Evolutionary conservation across 2,888 invertebrate genomes (phyloP).

Genomic region (Papilio protenor): DNA sequence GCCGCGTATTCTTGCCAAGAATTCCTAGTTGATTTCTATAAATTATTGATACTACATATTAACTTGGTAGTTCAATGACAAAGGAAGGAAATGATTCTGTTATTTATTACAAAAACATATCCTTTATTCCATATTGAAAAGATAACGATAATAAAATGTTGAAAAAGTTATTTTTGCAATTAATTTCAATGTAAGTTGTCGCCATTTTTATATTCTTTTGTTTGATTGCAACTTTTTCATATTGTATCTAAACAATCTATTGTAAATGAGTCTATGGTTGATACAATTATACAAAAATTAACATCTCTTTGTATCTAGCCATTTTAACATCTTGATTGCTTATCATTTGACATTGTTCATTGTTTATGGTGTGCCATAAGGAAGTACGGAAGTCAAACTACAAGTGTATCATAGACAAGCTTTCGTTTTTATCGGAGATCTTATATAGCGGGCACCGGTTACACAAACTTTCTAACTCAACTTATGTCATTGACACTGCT

Average conservation of each 20-base stretch:
- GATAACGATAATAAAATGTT: neutral
- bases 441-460: conserved; percentile 62
- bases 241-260: neutral
- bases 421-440: conserved; percentile 69
- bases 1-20: conserved; percentile 20
- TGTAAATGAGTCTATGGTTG: neutral
- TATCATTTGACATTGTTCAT: conserved; percentile 11
- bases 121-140: neutral
- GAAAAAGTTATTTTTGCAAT: neutral
- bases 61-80: conserved; percentile 28
- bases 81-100: conserved; percentile 35
- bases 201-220: neutral
- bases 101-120: conserved; percentile 31
- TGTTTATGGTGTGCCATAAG: conserved; percentile 31
- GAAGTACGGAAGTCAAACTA: conserved; percentile 49
- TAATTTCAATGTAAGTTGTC: neutral
- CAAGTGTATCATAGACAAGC: conserved; percentile 55
- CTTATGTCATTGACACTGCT: conserved; percentile 68
- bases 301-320: neutral
- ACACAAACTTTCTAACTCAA: conserved; percentile 63
- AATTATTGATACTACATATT: neutral
- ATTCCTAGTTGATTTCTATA: conserved; percentile 39
- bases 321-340: neutral
- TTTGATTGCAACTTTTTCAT: neutral
- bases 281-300: neutral